Base-by-base conservation (phyloP, 2,888 invertebrate genomes). In the Chaitophorus viminalis region DNA sequence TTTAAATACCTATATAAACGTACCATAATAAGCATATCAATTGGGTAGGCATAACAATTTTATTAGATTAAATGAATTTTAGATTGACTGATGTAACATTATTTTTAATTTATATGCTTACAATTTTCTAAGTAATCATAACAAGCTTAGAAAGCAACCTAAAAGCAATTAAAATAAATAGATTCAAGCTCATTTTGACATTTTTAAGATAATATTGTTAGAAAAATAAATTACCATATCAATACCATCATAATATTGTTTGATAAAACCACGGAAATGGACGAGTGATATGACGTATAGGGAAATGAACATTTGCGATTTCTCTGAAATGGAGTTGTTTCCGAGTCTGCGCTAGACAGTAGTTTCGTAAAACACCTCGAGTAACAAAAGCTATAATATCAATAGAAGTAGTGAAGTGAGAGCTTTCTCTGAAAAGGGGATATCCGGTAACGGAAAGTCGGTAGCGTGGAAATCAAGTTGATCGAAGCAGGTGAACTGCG, bases 381-480 rank as follows among this genome's bases (percentile, higher is more conserved):
- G 65, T 46, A 76, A 46, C 83, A 31, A 84, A 84, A 76, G 83
- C 36, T 65, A 60, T 60, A 60, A 39, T 76, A 65, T 31, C 52
- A 21, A 65, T 65, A 72, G 72, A 4, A 6, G 33, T 18, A 39
- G 60, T 76, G 65, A 76, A 65, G 83, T 76, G 75, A 75, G 39
- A 75, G 65, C 65, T 84, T 84, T 84, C 65, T 75, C 60, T 25
- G 75, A 21, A 76, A 76, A 65, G 21, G 39, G 83, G 75, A 84
- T 84, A 84, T 84, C 75, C 75, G 75, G 75, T 75, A 39, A 65
- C 29, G 72, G 75, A 25, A 75, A 75, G 75, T 84, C 83, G 65
- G 65, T 46, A 84, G 65, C 25, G 39, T 75, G 83, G 83, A 84
- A 84, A 84, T 84, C 75, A 74, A 74, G 39, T 84, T 33, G 83